Evolutionary conservation across 1,140 invertebrate species (phyloP).

Genomic region (Penaeus vannamei): DNA sequence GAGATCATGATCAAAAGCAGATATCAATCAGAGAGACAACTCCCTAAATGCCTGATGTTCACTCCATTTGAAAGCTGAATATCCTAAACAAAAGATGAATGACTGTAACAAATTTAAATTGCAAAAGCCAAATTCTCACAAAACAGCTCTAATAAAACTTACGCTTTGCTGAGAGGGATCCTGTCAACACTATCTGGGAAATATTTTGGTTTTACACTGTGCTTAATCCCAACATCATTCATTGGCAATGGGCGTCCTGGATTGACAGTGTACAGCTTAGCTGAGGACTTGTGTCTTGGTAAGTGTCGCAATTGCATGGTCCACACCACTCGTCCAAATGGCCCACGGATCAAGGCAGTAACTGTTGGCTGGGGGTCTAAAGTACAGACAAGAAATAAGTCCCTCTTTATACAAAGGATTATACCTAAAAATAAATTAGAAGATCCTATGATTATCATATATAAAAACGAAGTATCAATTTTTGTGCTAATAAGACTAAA

Average conservation of each 20-base stretch:
- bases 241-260: conserved; percentile 85
- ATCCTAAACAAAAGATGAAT: too few relatives aligned
- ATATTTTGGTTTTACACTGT: conserved; percentile 81
- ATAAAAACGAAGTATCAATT: too few relatives aligned
- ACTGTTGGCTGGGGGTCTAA: conserved; percentile 77
- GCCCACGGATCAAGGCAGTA: conserved; percentile 87
- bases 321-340: conserved; percentile 95
- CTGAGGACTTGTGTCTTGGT: conserved; percentile 81
- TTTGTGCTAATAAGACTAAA: too few relatives aligned
- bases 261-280: conserved; percentile 81
- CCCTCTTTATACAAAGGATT: too few relatives aligned
- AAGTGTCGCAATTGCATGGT: conserved; percentile 89
- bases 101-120: too few relatives aligned
- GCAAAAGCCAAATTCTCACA: not conserved
- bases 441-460: too few relatives aligned
- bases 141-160: conserved; percentile 71
- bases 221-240: conserved; percentile 78
- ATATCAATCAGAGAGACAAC: too few relatives aligned
- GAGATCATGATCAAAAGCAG: too few relatives aligned
- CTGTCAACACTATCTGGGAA: conserved; percentile 88
- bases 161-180: conserved; percentile 86
- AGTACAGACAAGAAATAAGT: not conserved
- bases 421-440: too few relatives aligned
- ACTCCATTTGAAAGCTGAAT: too few relatives aligned
- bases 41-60: too few relatives aligned